Conservation (phyloP, 2,888 invertebrate genomes). For the Trisateles emortualis region DNA sequence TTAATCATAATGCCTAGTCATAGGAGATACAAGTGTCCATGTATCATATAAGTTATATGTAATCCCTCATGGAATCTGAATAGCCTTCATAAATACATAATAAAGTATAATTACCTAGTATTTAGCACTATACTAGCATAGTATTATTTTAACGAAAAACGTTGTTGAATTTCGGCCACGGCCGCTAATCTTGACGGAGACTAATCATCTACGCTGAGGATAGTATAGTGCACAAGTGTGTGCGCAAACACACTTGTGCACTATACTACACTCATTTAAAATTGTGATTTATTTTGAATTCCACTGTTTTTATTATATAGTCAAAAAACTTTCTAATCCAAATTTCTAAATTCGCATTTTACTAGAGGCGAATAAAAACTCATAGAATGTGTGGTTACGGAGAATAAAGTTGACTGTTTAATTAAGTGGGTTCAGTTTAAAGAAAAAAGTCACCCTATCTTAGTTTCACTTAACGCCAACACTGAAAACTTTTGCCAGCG, state of each 20-base stretch:
- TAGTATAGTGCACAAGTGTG: too few species aligned
- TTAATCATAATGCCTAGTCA: background rate
- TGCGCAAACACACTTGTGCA: too few species aligned
- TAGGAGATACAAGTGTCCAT: background rate
- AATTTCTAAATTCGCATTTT: too few species aligned
- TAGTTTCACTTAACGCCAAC: slow-evolving; percentile 1
- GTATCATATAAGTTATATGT: background rate
- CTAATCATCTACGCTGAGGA: too few species aligned
- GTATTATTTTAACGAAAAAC: background rate
- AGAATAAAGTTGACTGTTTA: slow-evolving; percentile 1
- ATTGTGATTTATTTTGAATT: too few species aligned
- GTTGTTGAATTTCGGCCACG: too few species aligned
- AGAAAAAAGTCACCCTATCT: background rate
- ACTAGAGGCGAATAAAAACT: background rate
- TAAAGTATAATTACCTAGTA: background rate
- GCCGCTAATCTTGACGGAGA: too few species aligned
- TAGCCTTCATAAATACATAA: background rate
- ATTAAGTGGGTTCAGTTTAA: background rate
- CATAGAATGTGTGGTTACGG: background rate
- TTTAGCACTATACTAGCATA: background rate
- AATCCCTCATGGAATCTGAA: background rate
- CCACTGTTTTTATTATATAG: too few species aligned
- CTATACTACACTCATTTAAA: too few species aligned
- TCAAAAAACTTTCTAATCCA: too few species aligned
- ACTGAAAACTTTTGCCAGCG: background rate